Base-by-base conservation (phyloP, 2,113 vertebrate genomes). In the Chroicocephalus ridibundus region DNA sequence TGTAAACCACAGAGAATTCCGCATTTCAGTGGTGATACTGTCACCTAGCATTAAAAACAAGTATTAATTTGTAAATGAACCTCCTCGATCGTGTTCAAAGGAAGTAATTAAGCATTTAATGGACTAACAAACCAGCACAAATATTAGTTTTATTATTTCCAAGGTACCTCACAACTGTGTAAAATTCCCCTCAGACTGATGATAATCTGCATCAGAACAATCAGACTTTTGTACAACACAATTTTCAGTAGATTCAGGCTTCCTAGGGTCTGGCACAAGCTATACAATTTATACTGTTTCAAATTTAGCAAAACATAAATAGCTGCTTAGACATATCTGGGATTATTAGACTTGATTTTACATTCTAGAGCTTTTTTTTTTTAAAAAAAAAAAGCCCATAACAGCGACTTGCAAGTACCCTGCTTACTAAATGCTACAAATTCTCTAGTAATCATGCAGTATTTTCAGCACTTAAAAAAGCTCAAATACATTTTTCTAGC, bases 1-100 rank as follows among this genome's bases (percentile, higher is more conserved):
- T 7, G 47, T 79, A 82, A 94, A 72, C 74, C 79, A 78, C 17
- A 7, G 44, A 90, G 93, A 90, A 90, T 76, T 93, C 69, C 20
- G 47, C 89, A 68, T 86, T 81, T 94, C 62, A 57, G 86, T 34
- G 71, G 68, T 4, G 42, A 93, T 80, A 94, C 86, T 86, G 89
- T 97, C 95, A 96, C 78, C 85, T 77, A 89, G 82, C 91, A 97
- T 51, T 88, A 79, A 96, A 88, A 94, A 70, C 60, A 74, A 78
- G 86, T 46, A 97, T 77, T 90, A 93, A 92, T 94, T 88, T 92
- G 62, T 86, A 92, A 86, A 70, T 58, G 80, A 95, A 86, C 72
- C 71, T 47, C 62, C 71, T 89, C 82, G 61, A 34, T 91, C 2
- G 9, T 17, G 18, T 77, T 95, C 72, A 90, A 96, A 94, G 42